Evolutionary conservation across 2,113 vertebrate genomes (phyloP).

Genomic region (Isichthys henryi): DNA sequence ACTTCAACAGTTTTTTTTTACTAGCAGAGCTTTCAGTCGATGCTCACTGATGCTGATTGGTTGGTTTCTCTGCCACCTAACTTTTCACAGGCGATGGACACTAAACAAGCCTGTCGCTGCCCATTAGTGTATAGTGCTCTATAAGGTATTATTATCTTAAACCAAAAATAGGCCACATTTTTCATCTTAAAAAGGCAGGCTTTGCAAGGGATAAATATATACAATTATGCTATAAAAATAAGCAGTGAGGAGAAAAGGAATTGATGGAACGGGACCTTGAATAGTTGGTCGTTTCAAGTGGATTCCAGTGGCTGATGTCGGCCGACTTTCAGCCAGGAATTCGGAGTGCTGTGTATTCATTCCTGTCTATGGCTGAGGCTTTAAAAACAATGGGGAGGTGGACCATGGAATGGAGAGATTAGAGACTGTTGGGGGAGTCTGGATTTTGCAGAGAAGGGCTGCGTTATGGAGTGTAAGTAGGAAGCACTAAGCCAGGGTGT

Average conservation of each 20-base stretch:
- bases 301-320: background rate
- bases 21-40: background rate
- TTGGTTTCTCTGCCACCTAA: background rate
- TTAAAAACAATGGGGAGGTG: background rate
- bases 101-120: background rate
- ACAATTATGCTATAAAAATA: background rate
- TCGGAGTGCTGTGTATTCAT: background rate
- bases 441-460: background rate
- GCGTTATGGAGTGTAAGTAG: background rate
- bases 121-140: background rate
- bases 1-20: background rate
- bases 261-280: background rate
- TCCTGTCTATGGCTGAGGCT: conserved; percentile 8
- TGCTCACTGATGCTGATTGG: background rate
- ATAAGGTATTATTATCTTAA: background rate
- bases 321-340: conserved; percentile 1
- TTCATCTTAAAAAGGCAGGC: background rate
- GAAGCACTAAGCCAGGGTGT: background rate
- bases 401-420: background rate
- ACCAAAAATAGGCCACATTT: background rate
- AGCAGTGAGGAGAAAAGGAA: background rate
- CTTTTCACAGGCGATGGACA: background rate
- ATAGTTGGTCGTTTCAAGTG: background rate
- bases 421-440: background rate
- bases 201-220: background rate